phyloP scores from a whole-genome alignment of 1,140 invertebrate genomes.

The Nasonia giraulti region DNA sequence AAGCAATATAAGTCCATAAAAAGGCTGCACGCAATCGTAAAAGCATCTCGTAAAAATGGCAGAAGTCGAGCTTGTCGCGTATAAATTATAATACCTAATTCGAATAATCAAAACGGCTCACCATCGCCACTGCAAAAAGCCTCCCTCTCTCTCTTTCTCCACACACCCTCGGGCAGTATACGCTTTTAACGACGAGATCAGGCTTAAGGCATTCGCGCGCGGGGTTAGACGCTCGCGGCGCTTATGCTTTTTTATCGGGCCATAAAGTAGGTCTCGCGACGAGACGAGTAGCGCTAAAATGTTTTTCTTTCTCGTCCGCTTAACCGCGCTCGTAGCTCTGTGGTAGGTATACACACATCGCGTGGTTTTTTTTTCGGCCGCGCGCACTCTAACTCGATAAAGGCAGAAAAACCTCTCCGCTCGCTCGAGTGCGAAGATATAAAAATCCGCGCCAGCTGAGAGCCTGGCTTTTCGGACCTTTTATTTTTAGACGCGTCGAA shows the following conservation, averaged over 20 bases:
- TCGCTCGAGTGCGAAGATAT: constrained; percentile 4
- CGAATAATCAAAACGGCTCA: background rate
- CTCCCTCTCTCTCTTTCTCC: too few species aligned
- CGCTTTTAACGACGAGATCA: background rate
- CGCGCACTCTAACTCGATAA: background rate
- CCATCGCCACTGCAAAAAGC: background rate
- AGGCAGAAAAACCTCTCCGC: background rate
- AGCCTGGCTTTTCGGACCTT: background rate
- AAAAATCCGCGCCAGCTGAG: background rate
- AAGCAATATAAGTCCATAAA: background rate
- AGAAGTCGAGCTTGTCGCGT: background rate
- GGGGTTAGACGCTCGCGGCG: background rate
- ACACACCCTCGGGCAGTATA: background rate
- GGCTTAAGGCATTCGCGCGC: background rate
- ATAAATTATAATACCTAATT: background rate
- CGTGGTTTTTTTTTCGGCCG: background rate
- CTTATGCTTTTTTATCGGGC: background rate
- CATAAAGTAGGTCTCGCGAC: background rate
- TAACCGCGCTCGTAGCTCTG: background rate
- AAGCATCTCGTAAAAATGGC: background rate
- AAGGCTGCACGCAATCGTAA: background rate
- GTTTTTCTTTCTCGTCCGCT: background rate
- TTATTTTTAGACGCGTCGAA: constrained; percentile 10
- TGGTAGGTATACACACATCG: too few species aligned
- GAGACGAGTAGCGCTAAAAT: background rate